Base-by-base conservation (phyloP, 2,797 vertebrate genomes). In the Sebastes trivittatus region DNA sequence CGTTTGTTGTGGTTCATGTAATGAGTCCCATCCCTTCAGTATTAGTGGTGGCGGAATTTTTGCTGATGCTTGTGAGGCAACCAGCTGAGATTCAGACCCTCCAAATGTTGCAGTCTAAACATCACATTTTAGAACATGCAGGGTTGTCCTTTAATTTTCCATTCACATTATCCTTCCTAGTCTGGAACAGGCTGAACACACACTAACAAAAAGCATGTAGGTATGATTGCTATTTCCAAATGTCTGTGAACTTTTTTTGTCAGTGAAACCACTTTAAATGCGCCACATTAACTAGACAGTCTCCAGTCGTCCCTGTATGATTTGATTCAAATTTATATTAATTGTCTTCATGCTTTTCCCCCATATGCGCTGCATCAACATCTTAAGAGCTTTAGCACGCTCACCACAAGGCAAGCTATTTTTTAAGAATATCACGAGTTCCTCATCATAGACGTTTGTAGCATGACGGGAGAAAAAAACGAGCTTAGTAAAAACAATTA, bases 331-430 rank as follows among this genome's bases (percentile, higher is more conserved):
- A 63, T 69, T 66, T 76, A 0, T 63, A 78, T 77, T 58, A 64
- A 75, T 65, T 60, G 52, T 75, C 60, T 76, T 77, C 59, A 71
- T 70, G 34, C 32, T 18, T 79, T 75, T 72, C 56, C 65, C 78
- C 49, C 64, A 74, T 67, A 77, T 80, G 63, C 14, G 13, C 42
- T 63, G 55, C 59, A 72, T 82, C 65, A 61, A 58, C 75, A 38
- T 77, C 18, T 62, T 56, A 16, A 54, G 60, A 62, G 23, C 42
- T 32, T 72, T 58, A 71, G 16, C 54, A 74, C 25, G 11, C 29
- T 8, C 52, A 27, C 65, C 73, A 78, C n/a, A 80, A 75, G 52
- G 2, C 76, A 42, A 52, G 42, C 66, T 29, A 23, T 76, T 85
- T 59, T 86, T 34, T 69, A 6, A 74, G 22, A 0, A 30, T 38